These are phyloP conservation scores for Rhyzopertha dominica DNA, from an alignment of 1,140 invertebrate species.

Conservation along the genomic window DNA sequence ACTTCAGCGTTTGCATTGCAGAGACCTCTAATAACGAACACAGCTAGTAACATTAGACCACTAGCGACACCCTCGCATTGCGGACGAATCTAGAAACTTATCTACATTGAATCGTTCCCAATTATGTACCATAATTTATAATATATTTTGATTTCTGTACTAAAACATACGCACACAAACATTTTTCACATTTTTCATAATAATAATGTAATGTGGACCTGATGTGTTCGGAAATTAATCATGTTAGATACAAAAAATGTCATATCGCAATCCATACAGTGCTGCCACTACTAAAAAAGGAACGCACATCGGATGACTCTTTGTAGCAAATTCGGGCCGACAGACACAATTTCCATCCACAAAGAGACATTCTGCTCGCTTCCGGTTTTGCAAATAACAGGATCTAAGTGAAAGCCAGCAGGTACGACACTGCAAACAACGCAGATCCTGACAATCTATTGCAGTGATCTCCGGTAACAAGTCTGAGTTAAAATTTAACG, in stretches of 20 bases:
- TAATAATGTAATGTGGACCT: constrained; percentile 26
- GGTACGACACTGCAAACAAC: no score
- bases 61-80: constrained; percentile 39
- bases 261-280: no score
- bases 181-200: constrained; percentile 30
- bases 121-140: constrained; percentile 38
- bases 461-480: no score
- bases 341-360: no score
- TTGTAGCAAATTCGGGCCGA: no score
- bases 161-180: constrained; percentile 45
- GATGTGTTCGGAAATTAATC: constrained; percentile 21
- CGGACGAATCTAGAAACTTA: constrained; percentile 43
- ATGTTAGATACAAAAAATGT: no score
- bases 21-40: constrained; percentile 43
- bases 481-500: constrained; percentile 3
- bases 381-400: no score
- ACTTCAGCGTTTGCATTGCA: constrained; percentile 24
- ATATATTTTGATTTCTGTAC: constrained; percentile 45
- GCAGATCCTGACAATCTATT: no score
- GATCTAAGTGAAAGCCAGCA: no score
- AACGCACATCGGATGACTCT: no score
- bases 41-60: constrained; percentile 43
- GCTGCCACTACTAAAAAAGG: no score
- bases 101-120: constrained; percentile 39
- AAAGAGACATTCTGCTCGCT: no score